Evolutionary conservation across 2,797 vertebrate genomes (phyloP).

Genomic region (Channa striata): DNA sequence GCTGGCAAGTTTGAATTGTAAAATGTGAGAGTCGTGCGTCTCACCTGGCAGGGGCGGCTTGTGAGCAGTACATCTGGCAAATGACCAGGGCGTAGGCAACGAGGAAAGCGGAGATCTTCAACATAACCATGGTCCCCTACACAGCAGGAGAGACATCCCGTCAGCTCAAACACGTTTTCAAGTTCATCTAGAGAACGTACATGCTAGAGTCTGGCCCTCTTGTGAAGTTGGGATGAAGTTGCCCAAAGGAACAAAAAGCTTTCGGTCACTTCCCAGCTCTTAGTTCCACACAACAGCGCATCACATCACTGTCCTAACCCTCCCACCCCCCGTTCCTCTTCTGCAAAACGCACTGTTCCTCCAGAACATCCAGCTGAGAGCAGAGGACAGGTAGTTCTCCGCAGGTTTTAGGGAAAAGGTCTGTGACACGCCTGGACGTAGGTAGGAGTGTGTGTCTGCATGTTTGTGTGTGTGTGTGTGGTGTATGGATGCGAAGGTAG

Average conservation of each 20-base stretch:
- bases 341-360: conserved; percentile 38
- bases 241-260: conserved; percentile 2
- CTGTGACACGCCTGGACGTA: conserved; percentile 37
- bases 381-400: conserved; percentile 64
- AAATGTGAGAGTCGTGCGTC: conserved; percentile 8
- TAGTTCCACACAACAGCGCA: conserved; percentile 19
- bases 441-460: conserved; percentile 8
- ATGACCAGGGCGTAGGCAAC: conserved; percentile 92
- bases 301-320: background rate
- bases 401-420: conserved; percentile 33
- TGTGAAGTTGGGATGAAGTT: conserved; percentile 9
- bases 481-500: conserved; percentile 7
- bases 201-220: conserved; percentile 10
- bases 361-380: conserved; percentile 46
- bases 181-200: background rate
- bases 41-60: conserved; percentile 93
- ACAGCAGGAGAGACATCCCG: conserved; percentile 53
- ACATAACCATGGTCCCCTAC: conserved; percentile 90
- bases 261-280: conserved; percentile 26
- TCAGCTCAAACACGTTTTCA: conserved; percentile 41
- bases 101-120: conserved; percentile 93
- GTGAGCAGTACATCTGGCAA: conserved; percentile 93
- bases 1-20: background rate
- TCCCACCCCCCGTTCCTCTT: background rate
- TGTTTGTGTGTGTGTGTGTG: conserved; percentile 19